A percentile compares a stretch with the other conserved stretches of the same genome.
phyloP scores from a whole-genome alignment of 2,888 invertebrate genomes.

The Subacronicta megacephala region DNA sequence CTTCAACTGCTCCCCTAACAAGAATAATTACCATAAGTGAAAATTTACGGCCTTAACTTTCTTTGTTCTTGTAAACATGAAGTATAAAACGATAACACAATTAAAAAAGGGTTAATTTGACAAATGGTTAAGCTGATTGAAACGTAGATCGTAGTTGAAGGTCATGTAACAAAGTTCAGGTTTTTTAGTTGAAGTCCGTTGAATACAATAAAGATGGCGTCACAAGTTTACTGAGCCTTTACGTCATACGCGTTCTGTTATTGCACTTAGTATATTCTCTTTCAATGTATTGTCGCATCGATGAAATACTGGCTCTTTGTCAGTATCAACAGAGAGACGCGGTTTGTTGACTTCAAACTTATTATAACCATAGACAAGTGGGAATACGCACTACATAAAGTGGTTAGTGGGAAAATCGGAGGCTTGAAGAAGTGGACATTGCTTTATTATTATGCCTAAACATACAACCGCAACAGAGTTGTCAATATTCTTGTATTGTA shows the following conservation, averaged over 20 bases:
- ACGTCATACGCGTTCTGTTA: conserved; percentile 49
- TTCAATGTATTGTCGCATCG: not conserved
- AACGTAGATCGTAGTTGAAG: conserved; percentile 34
- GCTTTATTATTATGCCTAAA: too few species aligned
- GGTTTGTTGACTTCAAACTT: too few species aligned
- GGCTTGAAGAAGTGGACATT: too few species aligned
- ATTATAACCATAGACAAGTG: too few species aligned
- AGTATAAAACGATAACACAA: conserved; percentile 29
- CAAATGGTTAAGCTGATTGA: conserved; percentile 44
- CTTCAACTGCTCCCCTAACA: conserved; percentile 19
- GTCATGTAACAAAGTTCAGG: conserved; percentile 39
- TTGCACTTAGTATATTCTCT: too few species aligned
- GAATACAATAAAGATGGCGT: conserved; percentile 49
- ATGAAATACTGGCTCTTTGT: too few species aligned
- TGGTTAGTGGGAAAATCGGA: too few species aligned
- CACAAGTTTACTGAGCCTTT: conserved; percentile 57
- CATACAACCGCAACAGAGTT: too few species aligned
- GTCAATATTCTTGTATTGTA: not conserved
- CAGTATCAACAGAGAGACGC: too few species aligned
- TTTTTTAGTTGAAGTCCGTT: conserved; percentile 24
- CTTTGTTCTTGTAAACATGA: conserved; percentile 47
- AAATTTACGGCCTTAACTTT: conserved; percentile 44
- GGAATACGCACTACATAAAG: too few species aligned
- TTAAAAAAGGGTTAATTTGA: conserved; percentile 50
- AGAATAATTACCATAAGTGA: conserved; percentile 41